Conservation (phyloP, 1,140 invertebrate species). For the Orussus abietinus region DNA sequence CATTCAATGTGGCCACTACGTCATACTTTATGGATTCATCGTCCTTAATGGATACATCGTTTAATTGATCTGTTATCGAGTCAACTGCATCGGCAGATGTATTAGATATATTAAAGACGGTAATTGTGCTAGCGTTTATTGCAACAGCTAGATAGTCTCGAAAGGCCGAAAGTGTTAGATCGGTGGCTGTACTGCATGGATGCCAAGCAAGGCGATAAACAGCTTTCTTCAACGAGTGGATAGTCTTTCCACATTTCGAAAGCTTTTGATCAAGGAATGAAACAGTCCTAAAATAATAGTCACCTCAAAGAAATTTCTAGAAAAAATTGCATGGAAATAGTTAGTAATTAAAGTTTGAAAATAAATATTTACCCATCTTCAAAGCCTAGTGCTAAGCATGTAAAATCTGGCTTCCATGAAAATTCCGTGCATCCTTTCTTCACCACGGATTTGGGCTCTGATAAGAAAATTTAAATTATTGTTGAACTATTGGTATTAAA, state of each 20-base stretch:
- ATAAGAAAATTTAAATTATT: slow-evolving; percentile 18
- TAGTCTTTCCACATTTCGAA: slow-evolving; percentile 20
- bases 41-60: too few species aligned
- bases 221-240: slow-evolving; percentile 52
- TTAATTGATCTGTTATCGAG: too few species aligned
- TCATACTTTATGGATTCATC: too few species aligned
- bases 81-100: too few species aligned
- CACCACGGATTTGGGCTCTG: slow-evolving; percentile 28
- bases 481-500: slow-evolving; percentile 11
- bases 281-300: slow-evolving; percentile 31
- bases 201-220: slow-evolving; percentile 68
- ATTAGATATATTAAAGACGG: slow-evolving; percentile 55
- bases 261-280: slow-evolving; percentile 35
- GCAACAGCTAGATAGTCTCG: slow-evolving; percentile 63
- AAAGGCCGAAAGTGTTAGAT: slow-evolving; percentile 55
- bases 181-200: slow-evolving; percentile 60
- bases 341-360: slow-evolving; percentile 7
- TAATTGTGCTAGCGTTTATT: slow-evolving; percentile 54
- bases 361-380: slow-evolving; percentile 53
- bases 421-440: slow-evolving; percentile 54
- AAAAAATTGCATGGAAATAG: too few species aligned
- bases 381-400: slow-evolving; percentile 58
- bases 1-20: slow-evolving; percentile 54
- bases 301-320: slow-evolving; percentile 2
- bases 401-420: slow-evolving; percentile 62